Conservation (phyloP, 2,888 invertebrate species). For the Rhagonycha fulva region DNA sequence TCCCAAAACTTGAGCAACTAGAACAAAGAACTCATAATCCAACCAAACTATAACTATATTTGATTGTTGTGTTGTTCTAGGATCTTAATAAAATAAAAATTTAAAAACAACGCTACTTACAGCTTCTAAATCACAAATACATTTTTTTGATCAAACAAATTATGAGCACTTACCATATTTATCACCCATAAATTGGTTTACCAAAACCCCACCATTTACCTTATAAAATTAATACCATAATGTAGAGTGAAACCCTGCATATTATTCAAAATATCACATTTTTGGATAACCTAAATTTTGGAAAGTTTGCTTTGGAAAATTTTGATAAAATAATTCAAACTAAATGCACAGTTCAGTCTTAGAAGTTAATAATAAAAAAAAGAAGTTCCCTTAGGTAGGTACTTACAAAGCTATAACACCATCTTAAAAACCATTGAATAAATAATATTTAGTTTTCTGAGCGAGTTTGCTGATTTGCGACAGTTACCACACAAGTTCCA, state of each 20-base stretch:
- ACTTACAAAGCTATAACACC: background rate
- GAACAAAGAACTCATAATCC: background rate
- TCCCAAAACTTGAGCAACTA: background rate
- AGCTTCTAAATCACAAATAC: background rate
- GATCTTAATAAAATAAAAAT: too few relatives aligned
- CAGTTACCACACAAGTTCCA: conserved; percentile 73
- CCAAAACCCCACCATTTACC: background rate
- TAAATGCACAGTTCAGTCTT: background rate
- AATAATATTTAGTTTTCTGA: conserved; percentile 14
- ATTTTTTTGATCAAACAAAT: background rate
- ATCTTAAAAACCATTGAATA: background rate
- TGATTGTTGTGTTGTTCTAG: background rate
- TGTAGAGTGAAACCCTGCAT: background rate
- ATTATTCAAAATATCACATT: background rate
- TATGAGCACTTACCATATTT: background rate
- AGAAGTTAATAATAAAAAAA: background rate
- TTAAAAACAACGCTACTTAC: too few relatives aligned
- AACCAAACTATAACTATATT: background rate
- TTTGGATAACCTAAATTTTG: background rate
- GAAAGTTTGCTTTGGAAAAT: background rate
- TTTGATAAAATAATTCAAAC: background rate
- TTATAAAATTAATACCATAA: background rate
- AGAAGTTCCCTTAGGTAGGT: background rate
- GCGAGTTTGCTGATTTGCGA: conserved; percentile 16
- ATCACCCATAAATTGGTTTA: background rate